Evolutionary conservation across 2,888 invertebrate genomes (phyloP).

Genomic region (Tetanocera ferruginea): DNA sequence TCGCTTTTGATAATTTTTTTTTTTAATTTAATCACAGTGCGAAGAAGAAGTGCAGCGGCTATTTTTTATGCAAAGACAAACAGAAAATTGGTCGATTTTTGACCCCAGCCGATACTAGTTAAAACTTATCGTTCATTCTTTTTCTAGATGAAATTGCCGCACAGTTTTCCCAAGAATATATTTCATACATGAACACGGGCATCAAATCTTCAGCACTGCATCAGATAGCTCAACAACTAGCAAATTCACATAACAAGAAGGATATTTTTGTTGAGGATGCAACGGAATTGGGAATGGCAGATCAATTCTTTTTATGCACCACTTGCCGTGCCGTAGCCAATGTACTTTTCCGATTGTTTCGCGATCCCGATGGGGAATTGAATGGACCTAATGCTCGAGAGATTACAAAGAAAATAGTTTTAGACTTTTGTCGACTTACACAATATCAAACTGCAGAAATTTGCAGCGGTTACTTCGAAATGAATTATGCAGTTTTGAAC

Average conservation of each 20-base stretch:
- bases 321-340: slow-evolving; percentile 60
- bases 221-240: slow-evolving; percentile 55
- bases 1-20: too few relatives aligned
- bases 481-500: slow-evolving; percentile 76
- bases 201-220: slow-evolving; percentile 54
- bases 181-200: slow-evolving; percentile 57
- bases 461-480: slow-evolving; percentile 75
- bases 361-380: slow-evolving; percentile 71
- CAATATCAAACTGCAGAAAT: slow-evolving; percentile 74
- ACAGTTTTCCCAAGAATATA: slow-evolving; percentile 60
- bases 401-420: slow-evolving; percentile 65
- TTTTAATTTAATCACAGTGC: too few relatives aligned
- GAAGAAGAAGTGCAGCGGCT: too few relatives aligned
- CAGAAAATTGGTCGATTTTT: too few relatives aligned
- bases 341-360: slow-evolving; percentile 65
- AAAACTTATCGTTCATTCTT: too few relatives aligned
- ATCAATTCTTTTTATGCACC: slow-evolving; percentile 62
- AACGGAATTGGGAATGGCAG: slow-evolving; percentile 51
- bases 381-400: slow-evolving; percentile 56
- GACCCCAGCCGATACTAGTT: too few relatives aligned
- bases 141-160: slow-evolving; percentile 57
- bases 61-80: too few relatives aligned
- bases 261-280: slow-evolving; percentile 56
- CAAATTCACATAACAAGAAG: slow-evolving; percentile 53
- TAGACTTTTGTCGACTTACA: slow-evolving; percentile 73